Evolutionary conservation across 2,888 invertebrate species (phyloP).

Genomic region (Tetranychus truncatus): DNA sequence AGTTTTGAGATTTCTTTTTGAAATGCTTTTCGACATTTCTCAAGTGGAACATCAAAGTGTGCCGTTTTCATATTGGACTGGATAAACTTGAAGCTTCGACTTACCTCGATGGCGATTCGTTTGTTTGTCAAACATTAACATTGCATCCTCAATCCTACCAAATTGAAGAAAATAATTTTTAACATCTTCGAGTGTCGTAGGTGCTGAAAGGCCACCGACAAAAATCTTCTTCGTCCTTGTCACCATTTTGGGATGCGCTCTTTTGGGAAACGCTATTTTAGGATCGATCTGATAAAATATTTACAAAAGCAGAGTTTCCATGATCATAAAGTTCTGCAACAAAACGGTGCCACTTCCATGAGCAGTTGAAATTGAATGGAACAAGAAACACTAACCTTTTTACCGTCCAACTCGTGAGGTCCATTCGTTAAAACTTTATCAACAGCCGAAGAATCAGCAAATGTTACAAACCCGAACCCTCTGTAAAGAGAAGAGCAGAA

Average conservation of each 20-base stretch:
- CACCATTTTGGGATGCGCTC: conserved; percentile 99
- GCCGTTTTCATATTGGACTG: not conserved
- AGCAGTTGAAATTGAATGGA: not conserved
- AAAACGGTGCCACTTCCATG: too few species aligned
- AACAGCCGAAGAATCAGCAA: conserved; percentile 91
- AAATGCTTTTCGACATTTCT: not conserved
- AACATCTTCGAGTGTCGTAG: conserved; percentile 97
- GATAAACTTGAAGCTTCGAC: conserved; percentile 21
- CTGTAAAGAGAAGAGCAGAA: conserved; percentile 39
- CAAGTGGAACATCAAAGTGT: not conserved
- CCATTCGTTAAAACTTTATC: conserved; percentile 97
- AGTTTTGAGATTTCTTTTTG: not conserved
- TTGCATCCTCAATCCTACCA: conserved; percentile 98
- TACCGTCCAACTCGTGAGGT: conserved; percentile 97
- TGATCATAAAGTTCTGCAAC: too few species aligned
- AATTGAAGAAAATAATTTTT: conserved; percentile 99
- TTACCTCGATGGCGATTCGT: conserved; percentile 92
- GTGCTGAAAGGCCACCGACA: conserved; percentile 96
- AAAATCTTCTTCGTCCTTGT: conserved; percentile 99
- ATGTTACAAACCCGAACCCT: conserved; percentile 99
- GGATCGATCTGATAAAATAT: conserved; percentile 74
- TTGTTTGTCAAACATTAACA: conserved; percentile 99
- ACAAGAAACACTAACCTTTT: conserved; percentile 49
- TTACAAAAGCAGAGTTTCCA: not conserved
- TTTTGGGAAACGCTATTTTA: conserved; percentile 98